Percentiles rank a stretch among this genome's conserved stretches.
phyloP scores from a whole-genome alignment of 2,113 vertebrate species.

The Lophochroa leadbeateri region DNA sequence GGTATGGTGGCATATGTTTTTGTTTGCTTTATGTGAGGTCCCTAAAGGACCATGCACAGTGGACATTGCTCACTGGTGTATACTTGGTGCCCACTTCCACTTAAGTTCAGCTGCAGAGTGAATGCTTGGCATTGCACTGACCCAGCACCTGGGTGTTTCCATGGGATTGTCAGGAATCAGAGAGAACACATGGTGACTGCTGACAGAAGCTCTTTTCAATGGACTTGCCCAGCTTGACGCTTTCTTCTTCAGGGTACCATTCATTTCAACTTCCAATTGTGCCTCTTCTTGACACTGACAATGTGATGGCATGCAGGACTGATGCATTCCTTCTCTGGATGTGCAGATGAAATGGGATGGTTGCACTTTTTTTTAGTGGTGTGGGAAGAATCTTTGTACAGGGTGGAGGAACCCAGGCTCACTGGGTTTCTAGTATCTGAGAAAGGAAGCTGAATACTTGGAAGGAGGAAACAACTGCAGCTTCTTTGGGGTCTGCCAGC shows the following conservation, averaged over 20 bases:
- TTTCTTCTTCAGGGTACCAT: neutral
- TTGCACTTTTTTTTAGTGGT: neutral
- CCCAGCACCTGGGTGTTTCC: neutral
- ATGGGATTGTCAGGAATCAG: neutral
- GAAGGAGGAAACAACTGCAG: neutral
- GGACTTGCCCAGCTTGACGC: neutral
- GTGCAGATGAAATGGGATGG: neutral
- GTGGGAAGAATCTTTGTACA: neutral
- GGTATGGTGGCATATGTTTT: neutral
- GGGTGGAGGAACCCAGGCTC: neutral
- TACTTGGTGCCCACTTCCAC: neutral
- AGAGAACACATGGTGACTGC: neutral
- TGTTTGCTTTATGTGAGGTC: neutral
- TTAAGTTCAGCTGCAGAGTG: neutral
- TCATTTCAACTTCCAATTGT: neutral
- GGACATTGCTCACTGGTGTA: neutral
- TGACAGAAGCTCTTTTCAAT: neutral
- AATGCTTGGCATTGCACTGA: neutral
- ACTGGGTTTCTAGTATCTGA: neutral
- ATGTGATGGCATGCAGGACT: accelerated
- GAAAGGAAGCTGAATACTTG: neutral
- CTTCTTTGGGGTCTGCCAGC: neutral
- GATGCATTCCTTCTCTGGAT: neutral
- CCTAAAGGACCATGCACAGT: neutral
- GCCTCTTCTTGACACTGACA: neutral